A percentile compares a stretch with the other conserved stretches of the same genome.
Evolutionary conservation across 2,888 invertebrate species (phyloP).

Genomic region (Oxycera nigricornis): DNA sequence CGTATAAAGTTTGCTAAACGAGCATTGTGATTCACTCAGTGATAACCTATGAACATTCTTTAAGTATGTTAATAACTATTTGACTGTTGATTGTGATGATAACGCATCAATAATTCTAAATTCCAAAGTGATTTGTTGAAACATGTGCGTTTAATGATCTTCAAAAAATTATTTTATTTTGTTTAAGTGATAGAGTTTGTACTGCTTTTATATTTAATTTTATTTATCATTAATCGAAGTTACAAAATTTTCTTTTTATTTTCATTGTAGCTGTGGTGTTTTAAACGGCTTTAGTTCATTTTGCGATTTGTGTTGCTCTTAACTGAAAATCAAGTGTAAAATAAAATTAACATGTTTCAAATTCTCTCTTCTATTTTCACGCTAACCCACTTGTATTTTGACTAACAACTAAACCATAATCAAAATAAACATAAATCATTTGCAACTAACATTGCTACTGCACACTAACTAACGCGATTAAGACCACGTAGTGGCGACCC

Average conservation of each 20-base stretch:
- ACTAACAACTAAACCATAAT: slow-evolving; percentile 39
- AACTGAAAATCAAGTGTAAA: not conserved
- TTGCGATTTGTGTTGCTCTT: not conserved
- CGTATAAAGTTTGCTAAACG: no score
- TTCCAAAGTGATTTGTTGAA: no score
- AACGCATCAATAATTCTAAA: no score
- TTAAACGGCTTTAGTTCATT: slow-evolving; percentile 14
- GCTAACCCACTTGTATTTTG: slow-evolving; percentile 22
- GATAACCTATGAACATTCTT: no score
- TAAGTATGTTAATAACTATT: no score
- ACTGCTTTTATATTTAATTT: slow-evolving; percentile 42
- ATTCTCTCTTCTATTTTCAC: slow-evolving; percentile 34
- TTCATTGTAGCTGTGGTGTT: slow-evolving; percentile 33
- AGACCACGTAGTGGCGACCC: slow-evolving; percentile 16
- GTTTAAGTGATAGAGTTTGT: no score
- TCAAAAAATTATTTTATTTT: no score
- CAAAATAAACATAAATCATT: slow-evolving; percentile 32
- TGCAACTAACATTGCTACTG: not conserved
- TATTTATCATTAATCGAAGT: slow-evolving; percentile 42
- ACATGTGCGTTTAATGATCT: no score
- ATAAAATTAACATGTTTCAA: slow-evolving; percentile 12
- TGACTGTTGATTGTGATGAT: no score
- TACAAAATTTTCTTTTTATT: slow-evolving; percentile 41
- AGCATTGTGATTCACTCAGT: no score
- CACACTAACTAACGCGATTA: slow-evolving; percentile 32